Evolutionary conservation across 2,888 invertebrate species (phyloP).

Genomic region (Serripes groenlandicus): DNA sequence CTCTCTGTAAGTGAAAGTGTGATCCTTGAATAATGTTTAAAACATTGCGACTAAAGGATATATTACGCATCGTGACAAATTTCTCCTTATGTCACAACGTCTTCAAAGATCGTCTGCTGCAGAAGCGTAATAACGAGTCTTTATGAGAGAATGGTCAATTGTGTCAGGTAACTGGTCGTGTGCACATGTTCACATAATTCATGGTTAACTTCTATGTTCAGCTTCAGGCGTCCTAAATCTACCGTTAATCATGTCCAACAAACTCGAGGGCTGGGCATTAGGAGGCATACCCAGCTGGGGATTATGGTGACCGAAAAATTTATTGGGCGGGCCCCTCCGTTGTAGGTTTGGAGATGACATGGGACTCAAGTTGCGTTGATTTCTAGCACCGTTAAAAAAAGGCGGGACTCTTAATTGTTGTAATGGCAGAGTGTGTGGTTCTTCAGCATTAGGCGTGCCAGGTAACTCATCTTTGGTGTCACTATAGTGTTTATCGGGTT

Average conservation of each 20-base stretch:
- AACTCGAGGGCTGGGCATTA: neutral
- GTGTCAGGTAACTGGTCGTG: too few relatives aligned
- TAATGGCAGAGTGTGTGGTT: neutral
- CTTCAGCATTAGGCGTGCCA: neutral
- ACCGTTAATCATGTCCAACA: conserved; percentile 13
- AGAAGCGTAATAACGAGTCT: too few relatives aligned
- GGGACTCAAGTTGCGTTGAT: neutral
- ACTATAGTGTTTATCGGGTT: neutral
- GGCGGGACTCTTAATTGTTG: neutral
- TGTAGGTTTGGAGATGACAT: neutral
- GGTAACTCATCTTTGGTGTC: neutral
- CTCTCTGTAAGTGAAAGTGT: too few relatives aligned
- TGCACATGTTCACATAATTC: too few relatives aligned
- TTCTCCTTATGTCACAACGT: too few relatives aligned
- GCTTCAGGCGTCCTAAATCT: neutral
- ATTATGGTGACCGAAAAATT: neutral
- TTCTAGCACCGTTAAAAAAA: conserved; percentile 4
- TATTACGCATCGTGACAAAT: too few relatives aligned
- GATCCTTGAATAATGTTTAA: too few relatives aligned
- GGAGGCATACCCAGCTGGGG: conserved; percentile 8
- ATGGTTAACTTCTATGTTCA: too few relatives aligned
- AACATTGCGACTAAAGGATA: too few relatives aligned
- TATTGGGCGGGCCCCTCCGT: neutral
- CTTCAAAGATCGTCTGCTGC: too few relatives aligned
- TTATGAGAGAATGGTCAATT: too few relatives aligned